A percentile compares a stretch with the other conserved stretches of the same genome.
Evolutionary conservation across 2,797 vertebrate genomes (phyloP).

Genomic region (Aldrovandia affinis): DNA sequence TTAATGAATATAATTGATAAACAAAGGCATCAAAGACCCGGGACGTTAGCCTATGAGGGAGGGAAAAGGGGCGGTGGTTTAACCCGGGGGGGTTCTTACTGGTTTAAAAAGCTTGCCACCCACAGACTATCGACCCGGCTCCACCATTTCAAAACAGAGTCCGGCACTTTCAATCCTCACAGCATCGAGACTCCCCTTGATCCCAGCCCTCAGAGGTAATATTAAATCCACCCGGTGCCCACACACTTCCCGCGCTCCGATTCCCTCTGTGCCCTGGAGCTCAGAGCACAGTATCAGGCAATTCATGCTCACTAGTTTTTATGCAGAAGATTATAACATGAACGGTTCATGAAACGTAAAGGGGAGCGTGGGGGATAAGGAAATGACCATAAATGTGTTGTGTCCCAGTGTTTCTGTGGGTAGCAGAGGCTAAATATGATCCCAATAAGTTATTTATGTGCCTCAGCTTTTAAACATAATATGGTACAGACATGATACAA

Average conservation of each 20-base stretch:
- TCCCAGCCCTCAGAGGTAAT: constrained; percentile 39
- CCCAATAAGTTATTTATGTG: not conserved
- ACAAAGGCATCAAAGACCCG: constrained; percentile 48
- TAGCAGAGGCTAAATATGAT: not conserved
- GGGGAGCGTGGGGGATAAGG: not conserved
- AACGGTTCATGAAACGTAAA: not conserved
- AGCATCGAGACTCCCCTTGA: constrained; percentile 33
- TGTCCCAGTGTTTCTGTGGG: not conserved
- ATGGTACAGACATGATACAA: constrained; percentile 2
- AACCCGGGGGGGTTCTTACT: constrained; percentile 17
- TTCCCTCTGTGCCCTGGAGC: constrained; percentile 24
- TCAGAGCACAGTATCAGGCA: not conserved
- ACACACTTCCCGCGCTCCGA: constrained; percentile 44
- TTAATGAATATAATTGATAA: constrained; percentile 55
- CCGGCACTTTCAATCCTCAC: constrained; percentile 41
- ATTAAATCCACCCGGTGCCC: constrained; percentile 39
- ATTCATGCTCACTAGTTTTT: not conserved
- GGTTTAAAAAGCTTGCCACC: constrained; percentile 35
- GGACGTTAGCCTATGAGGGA: constrained; percentile 27
- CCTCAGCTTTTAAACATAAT: not conserved
- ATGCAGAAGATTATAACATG: not conserved
- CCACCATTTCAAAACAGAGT: constrained; percentile 32
- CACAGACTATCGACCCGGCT: constrained; percentile 34
- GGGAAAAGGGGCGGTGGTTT: constrained; percentile 26
- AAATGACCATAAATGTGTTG: constrained; percentile 23